These are phyloP conservation scores for Mesocricetus auratus DNA, from an alignment of 2,113 vertebrate species.

Conservation along the genomic window DNA sequence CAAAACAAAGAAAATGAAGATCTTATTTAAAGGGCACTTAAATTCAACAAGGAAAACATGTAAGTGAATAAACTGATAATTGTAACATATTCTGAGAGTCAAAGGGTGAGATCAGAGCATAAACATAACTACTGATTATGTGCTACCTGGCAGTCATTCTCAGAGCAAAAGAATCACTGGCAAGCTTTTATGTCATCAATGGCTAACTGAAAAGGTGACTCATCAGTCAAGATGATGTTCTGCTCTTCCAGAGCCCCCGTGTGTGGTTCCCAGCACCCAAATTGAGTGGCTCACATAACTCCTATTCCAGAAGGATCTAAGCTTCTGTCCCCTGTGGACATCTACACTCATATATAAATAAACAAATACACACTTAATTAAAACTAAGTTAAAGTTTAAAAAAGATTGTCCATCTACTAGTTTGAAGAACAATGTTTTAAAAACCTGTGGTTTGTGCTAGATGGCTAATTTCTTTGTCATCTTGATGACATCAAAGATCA, in stretches of 20 bases:
- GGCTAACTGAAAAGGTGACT: neutral
- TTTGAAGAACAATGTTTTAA: neutral
- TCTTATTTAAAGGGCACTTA: neutral
- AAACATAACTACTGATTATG: neutral
- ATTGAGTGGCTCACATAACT: neutral
- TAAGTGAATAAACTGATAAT: neutral
- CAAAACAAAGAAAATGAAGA: neutral
- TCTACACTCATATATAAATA: neutral
- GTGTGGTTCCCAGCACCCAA: neutral
- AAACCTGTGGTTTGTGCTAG: neutral
- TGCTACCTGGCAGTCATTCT: neutral
- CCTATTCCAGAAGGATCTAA: neutral
- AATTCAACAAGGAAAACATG: neutral
- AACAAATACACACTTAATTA: neutral
- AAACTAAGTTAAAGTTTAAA: neutral
- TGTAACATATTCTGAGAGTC: neutral
- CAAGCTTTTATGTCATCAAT: neutral
- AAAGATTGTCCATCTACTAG: neutral
- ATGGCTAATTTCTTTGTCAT: neutral
- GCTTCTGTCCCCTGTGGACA: no score
- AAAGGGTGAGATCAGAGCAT: neutral
- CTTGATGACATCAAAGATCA: neutral
- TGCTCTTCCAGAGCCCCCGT: neutral
- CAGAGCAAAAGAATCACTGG: neutral
- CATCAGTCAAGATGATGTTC: neutral